A percentile compares a stretch with the other conserved stretches of the same genome.
Evolutionary conservation across 2,888 invertebrate species (phyloP).

Genomic region (Ichneumoninae sp.): DNA sequence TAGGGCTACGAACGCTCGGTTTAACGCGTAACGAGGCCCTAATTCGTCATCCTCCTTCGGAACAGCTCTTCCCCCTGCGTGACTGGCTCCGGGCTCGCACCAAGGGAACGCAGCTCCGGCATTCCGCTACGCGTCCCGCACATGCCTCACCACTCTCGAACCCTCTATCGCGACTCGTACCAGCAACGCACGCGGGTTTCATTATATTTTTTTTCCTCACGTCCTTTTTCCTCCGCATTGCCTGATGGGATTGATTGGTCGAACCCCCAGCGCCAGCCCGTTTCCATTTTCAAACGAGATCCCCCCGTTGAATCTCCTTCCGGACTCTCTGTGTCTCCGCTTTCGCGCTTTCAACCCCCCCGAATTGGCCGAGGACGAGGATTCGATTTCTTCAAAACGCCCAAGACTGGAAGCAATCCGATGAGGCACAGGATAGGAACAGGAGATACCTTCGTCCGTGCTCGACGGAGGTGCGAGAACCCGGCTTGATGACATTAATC

Average conservation of each 20-base stretch:
- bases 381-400: constrained; percentile 49
- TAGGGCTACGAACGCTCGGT: constrained; percentile 60
- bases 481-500: constrained; percentile 42
- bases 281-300: constrained; percentile 36
- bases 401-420: constrained; percentile 12
- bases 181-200: constrained; percentile 13
- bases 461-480: neutral
- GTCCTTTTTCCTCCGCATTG: constrained; percentile 19
- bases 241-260: constrained; percentile 28
- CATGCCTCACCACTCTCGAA: constrained; percentile 30
- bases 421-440: constrained; percentile 5
- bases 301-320: constrained; percentile 2
- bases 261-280: neutral
- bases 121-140: constrained; percentile 34
- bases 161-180: constrained; percentile 50
- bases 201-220: constrained; percentile 8
- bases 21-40: constrained; percentile 66
- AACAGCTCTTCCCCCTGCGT: constrained; percentile 58
- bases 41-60: constrained; percentile 66
- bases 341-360: constrained; percentile 14
- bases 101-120: constrained; percentile 25
- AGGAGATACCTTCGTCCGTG: neutral
- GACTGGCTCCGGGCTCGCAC: constrained; percentile 54
- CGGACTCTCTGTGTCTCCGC: constrained; percentile 1
- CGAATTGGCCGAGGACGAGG: constrained; percentile 18